Evolutionary conservation across 2,113 vertebrate species (phyloP).

Genomic region (Perca schrenkii): DNA sequence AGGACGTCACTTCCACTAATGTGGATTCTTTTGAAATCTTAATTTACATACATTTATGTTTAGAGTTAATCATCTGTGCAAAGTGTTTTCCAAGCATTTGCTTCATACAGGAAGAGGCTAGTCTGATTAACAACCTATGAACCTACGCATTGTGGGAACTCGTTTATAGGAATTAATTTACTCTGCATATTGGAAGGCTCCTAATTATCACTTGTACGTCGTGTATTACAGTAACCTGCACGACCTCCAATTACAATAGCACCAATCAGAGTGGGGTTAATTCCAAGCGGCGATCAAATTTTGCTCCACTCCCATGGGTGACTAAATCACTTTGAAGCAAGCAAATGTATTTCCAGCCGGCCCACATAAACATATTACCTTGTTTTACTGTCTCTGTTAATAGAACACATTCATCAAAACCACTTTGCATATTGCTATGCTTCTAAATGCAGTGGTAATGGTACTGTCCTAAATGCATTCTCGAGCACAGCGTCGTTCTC

Average conservation of each 20-base stretch:
- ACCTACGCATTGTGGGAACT: constrained; percentile 60
- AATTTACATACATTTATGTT: constrained; percentile 45
- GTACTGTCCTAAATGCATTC: constrained; percentile 30
- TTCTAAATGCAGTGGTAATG: constrained; percentile 55
- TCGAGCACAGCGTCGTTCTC: neutral
- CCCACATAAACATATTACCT: constrained; percentile 63
- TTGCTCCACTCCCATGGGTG: constrained; percentile 66
- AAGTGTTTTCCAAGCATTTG: constrained; percentile 31
- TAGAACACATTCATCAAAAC: constrained; percentile 68
- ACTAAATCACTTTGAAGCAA: constrained; percentile 57
- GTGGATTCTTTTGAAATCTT: constrained; percentile 30
- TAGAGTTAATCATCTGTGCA: constrained; percentile 51
- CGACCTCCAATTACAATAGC: constrained; percentile 79
- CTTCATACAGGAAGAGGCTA: constrained; percentile 37
- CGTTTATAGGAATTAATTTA: constrained; percentile 70
- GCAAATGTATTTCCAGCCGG: constrained; percentile 59
- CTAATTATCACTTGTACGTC: constrained; percentile 80
- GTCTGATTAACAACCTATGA: constrained; percentile 69
- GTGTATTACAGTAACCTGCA: constrained; percentile 72
- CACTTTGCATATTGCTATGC: constrained; percentile 56
- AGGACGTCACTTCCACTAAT: neutral
- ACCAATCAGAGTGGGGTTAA: constrained; percentile 79
- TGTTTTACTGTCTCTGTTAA: constrained; percentile 63
- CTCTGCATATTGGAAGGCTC: constrained; percentile 63
- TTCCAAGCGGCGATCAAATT: constrained; percentile 73